Base-by-base conservation (phyloP, 2,888 invertebrate genomes). In the Athrips mouffetella region DNA sequence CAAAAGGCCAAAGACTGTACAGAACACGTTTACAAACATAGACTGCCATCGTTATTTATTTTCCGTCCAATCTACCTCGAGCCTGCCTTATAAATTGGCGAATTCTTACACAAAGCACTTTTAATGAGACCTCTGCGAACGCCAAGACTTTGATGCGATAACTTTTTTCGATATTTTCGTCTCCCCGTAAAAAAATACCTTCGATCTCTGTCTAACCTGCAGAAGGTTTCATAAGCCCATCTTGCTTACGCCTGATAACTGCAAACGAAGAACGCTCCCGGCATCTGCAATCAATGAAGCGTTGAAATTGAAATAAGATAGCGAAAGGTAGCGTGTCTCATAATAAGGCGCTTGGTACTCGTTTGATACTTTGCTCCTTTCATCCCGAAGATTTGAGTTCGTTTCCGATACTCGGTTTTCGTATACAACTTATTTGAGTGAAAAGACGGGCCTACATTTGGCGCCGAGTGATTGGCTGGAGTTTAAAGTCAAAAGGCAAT, bases 221-320 rank as follows among this genome's bases (percentile, higher is more conserved):
- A 48, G 48, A 55, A 53, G 60, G 73, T 58, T 58, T 49, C 7
- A 15, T 23, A 7, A 1, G 10, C 50, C 57, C 60, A 54, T 81
- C 80, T 60, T 74, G 56, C 51, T 80, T 66, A 3, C 67, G 57
- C 76, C 55, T 60, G 62, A 63, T 69, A 63, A 76, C 75, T 79
- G 82, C 77, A 78, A 77, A 81, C 75, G 76, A 72, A 75, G 70
- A 37, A 37, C 72, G 74, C 76, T 74, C 70, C 70, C 74, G 79
- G 82, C 80, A 81, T 85, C 85, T 86, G 85, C 82, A 87, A 81
- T 84, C 86, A 87, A 87, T 88, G 86, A 81, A 81, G 81, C 86
- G 87, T 79, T 80, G 73, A 84, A 87, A 86, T 87, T 87, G 85
- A 82, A 86, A 85, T 85, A 83, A 84, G 85, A 86, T 84, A 80